Conservation (phyloP, 1,140 invertebrate genomes). For the Eulimnadia texana region DNA sequence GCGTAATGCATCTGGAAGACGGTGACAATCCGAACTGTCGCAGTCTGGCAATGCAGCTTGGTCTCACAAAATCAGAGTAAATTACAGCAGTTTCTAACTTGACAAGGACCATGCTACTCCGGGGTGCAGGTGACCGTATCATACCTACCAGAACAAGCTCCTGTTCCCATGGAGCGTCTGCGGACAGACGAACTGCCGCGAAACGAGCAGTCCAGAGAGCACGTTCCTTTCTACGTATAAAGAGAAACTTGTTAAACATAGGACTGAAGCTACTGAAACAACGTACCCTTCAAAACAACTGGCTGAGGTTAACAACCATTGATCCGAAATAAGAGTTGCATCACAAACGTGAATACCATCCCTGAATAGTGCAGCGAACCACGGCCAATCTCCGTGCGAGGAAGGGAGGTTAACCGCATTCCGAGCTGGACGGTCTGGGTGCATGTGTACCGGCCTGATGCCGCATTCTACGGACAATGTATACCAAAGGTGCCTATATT, state of each 20-base stretch:
- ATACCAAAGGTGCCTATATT: background rate
- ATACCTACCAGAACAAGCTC: conserved; percentile 71
- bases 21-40: background rate
- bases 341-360: conserved; percentile 75
- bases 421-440: conserved; percentile 41
- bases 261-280: too few species aligned
- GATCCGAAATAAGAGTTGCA: conserved; percentile 56
- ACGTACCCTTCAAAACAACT: conserved; percentile 70
- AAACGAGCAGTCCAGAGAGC: conserved; percentile 37
- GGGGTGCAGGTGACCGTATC: conserved; percentile 76
- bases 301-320: conserved; percentile 71
- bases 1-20: conserved; percentile 2
- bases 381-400: conserved; percentile 56
- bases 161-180: conserved; percentile 62
- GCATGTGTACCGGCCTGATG: conserved; percentile 35
- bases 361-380: conserved; percentile 68
- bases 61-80: conserved; percentile 65
- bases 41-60: conserved; percentile 46
- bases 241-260: background rate
- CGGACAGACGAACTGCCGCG: conserved; percentile 50
- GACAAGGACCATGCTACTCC: conserved; percentile 63
- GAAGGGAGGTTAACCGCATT: conserved; percentile 23
- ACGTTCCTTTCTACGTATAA: conserved; percentile 15
- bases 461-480: conserved; percentile 58
- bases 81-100: conserved; percentile 58